Conservation (phyloP, 2,797 vertebrate genomes). For the Luscinia megarhynchos region DNA sequence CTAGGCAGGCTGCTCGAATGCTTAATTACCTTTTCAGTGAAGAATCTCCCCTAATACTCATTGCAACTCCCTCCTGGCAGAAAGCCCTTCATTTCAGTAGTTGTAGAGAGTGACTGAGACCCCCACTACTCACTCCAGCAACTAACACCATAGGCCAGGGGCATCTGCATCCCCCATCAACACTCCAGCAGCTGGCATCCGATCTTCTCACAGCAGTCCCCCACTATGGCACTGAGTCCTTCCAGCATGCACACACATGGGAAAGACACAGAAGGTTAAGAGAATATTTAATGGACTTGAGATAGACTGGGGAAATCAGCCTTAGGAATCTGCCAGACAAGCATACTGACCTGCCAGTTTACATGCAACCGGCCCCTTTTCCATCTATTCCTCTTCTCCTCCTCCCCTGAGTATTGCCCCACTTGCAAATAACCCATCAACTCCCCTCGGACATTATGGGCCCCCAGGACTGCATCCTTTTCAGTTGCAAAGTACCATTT, state of each 20-base stretch:
- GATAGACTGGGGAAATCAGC: not conserved
- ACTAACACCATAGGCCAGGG: not conserved
- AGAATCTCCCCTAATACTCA: not conserved
- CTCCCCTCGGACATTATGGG: not conserved
- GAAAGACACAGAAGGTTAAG: not conserved
- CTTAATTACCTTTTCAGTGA: not conserved
- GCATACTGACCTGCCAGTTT: fast-evolving
- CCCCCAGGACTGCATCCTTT: not conserved
- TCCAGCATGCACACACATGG: not conserved
- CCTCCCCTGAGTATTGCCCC: not conserved
- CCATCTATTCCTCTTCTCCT: not conserved
- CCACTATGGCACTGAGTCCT: not conserved
- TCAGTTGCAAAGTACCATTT: not conserved
- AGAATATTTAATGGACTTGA: not conserved
- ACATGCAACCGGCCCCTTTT: fast-evolving
- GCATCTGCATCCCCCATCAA: not conserved
- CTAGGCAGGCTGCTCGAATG: not conserved
- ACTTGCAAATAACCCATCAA: not conserved
- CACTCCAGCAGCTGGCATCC: not conserved
- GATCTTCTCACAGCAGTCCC: no score
- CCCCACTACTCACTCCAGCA: not conserved
- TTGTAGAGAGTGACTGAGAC: not conserved
- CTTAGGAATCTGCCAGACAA: not conserved
- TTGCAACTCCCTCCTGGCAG: not conserved
- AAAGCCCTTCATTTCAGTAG: not conserved